Conservation (phyloP, 2,113 vertebrate species). For the Plotosus lineatus region DNA sequence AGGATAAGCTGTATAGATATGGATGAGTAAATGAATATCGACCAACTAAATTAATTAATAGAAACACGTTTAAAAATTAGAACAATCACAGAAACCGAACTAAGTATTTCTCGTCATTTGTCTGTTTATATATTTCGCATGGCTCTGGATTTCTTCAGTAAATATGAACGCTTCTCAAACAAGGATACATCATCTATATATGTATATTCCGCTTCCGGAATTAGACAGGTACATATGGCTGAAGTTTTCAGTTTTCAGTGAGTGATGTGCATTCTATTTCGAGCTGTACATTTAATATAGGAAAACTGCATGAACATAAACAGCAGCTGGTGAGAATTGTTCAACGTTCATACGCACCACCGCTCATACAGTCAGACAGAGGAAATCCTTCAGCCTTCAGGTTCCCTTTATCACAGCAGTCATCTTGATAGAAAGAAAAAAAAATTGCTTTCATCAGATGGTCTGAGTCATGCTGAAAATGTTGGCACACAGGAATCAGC, state of each 20-base stretch:
- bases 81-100: neutral
- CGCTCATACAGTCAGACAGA: neutral
- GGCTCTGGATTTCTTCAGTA: neutral
- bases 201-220: neutral
- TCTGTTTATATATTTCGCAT: neutral
- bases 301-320: neutral
- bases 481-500: conserved; percentile 1
- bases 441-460: conserved; percentile 2
- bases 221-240: neutral
- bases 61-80: neutral
- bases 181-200: neutral
- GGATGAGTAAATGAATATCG: neutral
- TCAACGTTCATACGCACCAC: neutral
- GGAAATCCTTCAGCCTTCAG: conserved; percentile 25
- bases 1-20: neutral
- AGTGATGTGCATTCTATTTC: conserved; percentile 9
- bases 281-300: neutral
- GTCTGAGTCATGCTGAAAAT: conserved; percentile 19
- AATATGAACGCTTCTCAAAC: neutral
- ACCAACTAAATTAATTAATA: neutral
- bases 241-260: neutral
- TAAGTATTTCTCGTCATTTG: neutral
- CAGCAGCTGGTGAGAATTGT: conserved; percentile 10
- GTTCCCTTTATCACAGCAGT: neutral
- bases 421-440: neutral